Evolutionary conservation across 2,888 invertebrate genomes (phyloP).

Genomic region (Dichetophora obliterata): DNA sequence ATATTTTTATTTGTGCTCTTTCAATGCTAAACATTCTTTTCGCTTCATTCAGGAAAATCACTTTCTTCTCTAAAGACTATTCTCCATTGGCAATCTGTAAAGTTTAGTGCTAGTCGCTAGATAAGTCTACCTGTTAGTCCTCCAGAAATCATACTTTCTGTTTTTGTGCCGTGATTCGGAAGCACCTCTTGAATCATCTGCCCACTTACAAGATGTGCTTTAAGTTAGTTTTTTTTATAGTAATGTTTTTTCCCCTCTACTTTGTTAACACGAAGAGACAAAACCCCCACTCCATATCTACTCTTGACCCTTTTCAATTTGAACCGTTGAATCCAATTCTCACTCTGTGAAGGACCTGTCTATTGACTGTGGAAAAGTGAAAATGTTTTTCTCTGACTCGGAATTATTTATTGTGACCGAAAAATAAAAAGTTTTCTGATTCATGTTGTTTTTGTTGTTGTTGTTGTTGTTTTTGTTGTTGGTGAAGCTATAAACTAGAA

Average conservation of each 20-base stretch:
- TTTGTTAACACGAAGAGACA: not conserved
- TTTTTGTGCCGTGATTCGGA: not conserved
- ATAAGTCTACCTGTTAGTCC: not conserved
- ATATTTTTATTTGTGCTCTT: not conserved
- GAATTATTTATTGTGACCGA: slow-evolving; percentile 29
- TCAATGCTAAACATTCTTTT: not conserved
- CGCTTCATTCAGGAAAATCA: too few relatives aligned
- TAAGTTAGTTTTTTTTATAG: not conserved
- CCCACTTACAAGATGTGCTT: not conserved
- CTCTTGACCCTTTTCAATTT: slow-evolving; percentile 16
- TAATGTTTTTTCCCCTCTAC: not conserved
- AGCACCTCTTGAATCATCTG: not conserved
- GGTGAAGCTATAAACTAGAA: not conserved
- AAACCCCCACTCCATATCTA: not conserved
- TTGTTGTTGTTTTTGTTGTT: not conserved
- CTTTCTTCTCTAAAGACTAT: not conserved
- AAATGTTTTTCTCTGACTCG: slow-evolving; percentile 27
- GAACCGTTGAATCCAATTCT: not conserved
- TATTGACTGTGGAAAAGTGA: not conserved
- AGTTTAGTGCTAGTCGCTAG: not conserved
- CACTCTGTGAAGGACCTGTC: not conserved
- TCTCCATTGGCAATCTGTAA: not conserved
- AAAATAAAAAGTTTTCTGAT: not conserved
- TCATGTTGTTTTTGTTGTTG: slow-evolving; percentile 1
- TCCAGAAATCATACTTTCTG: not conserved